A percentile compares a stretch with the other conserved stretches of the same genome.
Conservation (phyloP, 2,888 invertebrate species). For the Phorcus lineatus region DNA sequence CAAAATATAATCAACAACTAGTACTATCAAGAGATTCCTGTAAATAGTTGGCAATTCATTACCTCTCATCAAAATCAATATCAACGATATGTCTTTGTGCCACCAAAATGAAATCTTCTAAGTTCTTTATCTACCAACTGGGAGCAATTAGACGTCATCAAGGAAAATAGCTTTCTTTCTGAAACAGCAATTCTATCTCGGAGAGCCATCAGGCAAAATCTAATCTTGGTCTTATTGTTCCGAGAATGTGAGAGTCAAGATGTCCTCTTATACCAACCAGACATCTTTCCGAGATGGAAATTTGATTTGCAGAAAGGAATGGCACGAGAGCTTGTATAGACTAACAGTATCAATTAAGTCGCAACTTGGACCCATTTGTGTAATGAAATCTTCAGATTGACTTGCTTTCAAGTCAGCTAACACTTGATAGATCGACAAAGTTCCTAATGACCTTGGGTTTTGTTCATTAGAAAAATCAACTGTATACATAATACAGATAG, state of each 20-base stretch:
- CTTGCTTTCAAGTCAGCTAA: too few species aligned
- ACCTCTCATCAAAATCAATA: too few species aligned
- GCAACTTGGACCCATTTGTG: neutral
- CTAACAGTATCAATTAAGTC: neutral
- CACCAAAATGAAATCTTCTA: too few species aligned
- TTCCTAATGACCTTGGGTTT: too few species aligned
- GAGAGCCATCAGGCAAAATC: neutral
- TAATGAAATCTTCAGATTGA: too few species aligned
- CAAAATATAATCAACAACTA: too few species aligned
- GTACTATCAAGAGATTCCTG: too few species aligned
- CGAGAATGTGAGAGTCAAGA: neutral
- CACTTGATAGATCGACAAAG: too few species aligned
- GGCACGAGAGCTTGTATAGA: neutral
- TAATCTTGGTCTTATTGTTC: neutral
- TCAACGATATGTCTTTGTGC: too few species aligned
- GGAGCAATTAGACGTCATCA: neutral
- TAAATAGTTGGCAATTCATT: too few species aligned
- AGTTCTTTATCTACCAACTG: neutral
- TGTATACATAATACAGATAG: too few species aligned
- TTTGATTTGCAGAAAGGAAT: neutral
- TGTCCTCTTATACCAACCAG: neutral
- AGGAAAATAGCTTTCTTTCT: neutral
- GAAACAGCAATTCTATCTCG: neutral
- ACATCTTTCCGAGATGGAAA: neutral
- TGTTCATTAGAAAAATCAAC: too few species aligned